Evolutionary conservation across 35 echinoderm and acorn worm species (phyloP).

Genomic region (Lytechinus variegatus): DNA sequence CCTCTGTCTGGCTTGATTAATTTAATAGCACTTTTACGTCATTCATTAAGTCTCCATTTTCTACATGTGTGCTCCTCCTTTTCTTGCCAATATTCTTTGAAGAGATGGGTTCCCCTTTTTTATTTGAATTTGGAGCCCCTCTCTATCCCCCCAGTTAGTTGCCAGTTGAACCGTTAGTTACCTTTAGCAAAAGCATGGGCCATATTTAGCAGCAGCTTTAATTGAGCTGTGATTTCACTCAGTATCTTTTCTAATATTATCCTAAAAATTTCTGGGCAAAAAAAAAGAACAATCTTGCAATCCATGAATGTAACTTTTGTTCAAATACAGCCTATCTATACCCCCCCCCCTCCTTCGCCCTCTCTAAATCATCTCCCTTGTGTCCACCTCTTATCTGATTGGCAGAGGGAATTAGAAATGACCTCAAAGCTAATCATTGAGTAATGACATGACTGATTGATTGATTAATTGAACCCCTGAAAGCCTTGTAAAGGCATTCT

Average conservation of each 20-base stretch:
- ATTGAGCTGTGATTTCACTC: neutral
- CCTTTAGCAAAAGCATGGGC: too few relatives aligned
- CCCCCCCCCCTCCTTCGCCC: neutral
- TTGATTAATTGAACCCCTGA: neutral
- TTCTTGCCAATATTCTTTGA: neutral
- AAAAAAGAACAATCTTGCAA: too few relatives aligned
- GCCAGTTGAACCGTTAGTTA: too few relatives aligned
- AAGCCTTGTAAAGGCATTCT: neutral
- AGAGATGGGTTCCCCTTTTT: neutral
- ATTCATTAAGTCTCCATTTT: conserved; percentile 14
- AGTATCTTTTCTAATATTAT: neutral
- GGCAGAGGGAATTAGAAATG: neutral
- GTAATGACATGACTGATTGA: neutral
- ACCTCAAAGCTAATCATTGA: conserved; percentile 4
- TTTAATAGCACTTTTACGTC: conserved; percentile 13
- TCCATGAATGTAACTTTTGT: too few relatives aligned
- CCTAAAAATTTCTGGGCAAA: neutral
- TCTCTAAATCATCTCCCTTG: neutral
- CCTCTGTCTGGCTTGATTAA: neutral
- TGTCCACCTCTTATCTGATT: neutral
- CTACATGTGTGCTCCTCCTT: neutral
- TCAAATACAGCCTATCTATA: neutral
- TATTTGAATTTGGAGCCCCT: neutral
- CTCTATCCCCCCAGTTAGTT: neutral
- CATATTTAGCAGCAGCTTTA: neutral